Conservation (phyloP, 2,888 invertebrate genomes). For the Linnaemya tessellans region DNA sequence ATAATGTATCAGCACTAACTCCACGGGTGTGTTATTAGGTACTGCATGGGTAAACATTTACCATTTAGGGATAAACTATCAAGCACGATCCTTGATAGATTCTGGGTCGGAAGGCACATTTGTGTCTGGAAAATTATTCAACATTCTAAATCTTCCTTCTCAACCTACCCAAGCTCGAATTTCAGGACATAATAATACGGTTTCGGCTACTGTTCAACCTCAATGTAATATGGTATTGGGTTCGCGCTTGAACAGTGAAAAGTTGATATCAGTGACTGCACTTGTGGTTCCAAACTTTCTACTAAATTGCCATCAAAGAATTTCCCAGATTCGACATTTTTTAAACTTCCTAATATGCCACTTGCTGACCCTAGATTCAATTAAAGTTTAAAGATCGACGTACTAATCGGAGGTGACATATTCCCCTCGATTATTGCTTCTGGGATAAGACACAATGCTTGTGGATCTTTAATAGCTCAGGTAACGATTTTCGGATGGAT, state of each 20-base stretch:
- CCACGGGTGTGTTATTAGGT: conserved; percentile 36
- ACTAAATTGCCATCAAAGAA: conserved; percentile 39
- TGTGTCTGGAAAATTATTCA: conserved; percentile 50
- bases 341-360: background rate
- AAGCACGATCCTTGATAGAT: conserved; percentile 50
- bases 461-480: conserved; percentile 34
- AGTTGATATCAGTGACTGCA: conserved; percentile 35
- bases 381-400: too few relatives aligned
- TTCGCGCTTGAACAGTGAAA: background rate
- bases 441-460: conserved; percentile 23
- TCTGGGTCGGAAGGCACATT: conserved; percentile 63
- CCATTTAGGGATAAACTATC: conserved; percentile 23
- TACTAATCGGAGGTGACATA: too few relatives aligned
- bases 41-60: conserved; percentile 51
- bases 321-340: background rate
- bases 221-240: conserved; percentile 34
- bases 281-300: conserved; percentile 54
- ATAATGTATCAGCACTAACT: conserved; percentile 16
- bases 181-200: conserved; percentile 28
- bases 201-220: conserved; percentile 34
- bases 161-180: conserved; percentile 27
- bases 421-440: background rate
- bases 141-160: conserved; percentile 49
- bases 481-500: conserved; percentile 44
- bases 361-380: conserved; percentile 22